A percentile compares a stretch with the other conserved stretches of the same genome.
Conservation (phyloP, 2,888 invertebrate species). For the Orthosia incerta region DNA sequence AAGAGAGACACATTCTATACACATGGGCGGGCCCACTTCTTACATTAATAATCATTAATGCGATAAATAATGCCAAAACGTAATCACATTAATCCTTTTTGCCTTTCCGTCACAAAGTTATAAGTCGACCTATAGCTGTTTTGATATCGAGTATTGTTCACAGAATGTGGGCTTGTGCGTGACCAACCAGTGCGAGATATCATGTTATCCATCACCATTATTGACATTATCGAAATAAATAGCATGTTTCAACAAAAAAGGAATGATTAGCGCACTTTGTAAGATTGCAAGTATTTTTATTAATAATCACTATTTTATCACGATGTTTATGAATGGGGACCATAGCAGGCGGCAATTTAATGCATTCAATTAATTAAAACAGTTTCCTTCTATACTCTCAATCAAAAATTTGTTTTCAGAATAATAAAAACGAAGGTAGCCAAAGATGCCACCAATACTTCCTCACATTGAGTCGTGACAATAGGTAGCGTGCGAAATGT, state of each 20-base stretch:
- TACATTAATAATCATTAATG: conserved; percentile 2
- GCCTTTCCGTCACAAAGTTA: conserved; percentile 15
- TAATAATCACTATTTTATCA: conserved; percentile 14
- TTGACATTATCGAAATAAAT: conserved; percentile 43
- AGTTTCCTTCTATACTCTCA: not conserved
- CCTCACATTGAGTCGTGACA: conserved; percentile 1
- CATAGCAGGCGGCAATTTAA: not conserved
- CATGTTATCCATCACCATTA: conserved; percentile 43
- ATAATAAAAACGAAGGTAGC: not conserved
- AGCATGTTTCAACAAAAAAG: conserved; percentile 11
- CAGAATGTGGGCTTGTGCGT: conserved; percentile 38
- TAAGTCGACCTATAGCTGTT: conserved; percentile 2
- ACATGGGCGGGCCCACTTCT: not conserved
- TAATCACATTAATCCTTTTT: conserved; percentile 41
- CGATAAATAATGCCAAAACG: not conserved
- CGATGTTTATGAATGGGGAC: conserved; percentile 20
- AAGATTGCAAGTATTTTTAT: conserved; percentile 3
- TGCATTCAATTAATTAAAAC: not conserved
- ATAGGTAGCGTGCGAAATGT: conserved; percentile 24
- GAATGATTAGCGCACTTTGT: conserved; percentile 11
- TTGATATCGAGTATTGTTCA: conserved; percentile 19
- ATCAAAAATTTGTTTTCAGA: not conserved
- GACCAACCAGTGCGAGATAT: conserved; percentile 55
- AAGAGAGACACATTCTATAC: not conserved
- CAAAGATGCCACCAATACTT: not conserved